Percentiles rank a stretch among this genome's conserved stretches.
These are phyloP conservation scores for Collichthys lucidus DNA, from an alignment of 2,113 vertebrate genomes.

Conservation along the genomic window DNA sequence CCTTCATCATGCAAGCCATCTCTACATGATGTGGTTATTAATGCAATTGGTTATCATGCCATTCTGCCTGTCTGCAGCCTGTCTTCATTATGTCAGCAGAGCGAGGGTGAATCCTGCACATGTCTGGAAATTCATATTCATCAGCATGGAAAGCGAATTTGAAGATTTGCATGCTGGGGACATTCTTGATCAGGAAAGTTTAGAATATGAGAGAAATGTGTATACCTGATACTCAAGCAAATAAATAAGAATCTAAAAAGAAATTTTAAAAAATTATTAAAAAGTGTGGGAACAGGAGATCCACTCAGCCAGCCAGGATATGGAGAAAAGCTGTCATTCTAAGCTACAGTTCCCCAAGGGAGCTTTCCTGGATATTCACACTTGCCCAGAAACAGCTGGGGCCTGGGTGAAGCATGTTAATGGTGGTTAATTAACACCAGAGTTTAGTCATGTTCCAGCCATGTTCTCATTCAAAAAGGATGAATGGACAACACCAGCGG, in stretches of 20 bases:
- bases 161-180: neutral
- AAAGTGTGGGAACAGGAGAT: neutral
- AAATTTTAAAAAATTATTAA: neutral
- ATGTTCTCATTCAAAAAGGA: constrained; percentile 45
- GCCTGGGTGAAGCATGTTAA: constrained; percentile 52
- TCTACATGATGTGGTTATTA: constrained; percentile 64
- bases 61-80: neutral
- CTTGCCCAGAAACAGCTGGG: constrained; percentile 55
- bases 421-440: constrained; percentile 67
- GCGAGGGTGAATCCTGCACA: neutral
- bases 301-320: constrained; percentile 1
- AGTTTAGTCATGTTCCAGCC: constrained; percentile 48
- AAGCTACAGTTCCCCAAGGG: constrained; percentile 37
- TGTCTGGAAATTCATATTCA: neutral
- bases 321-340: constrained; percentile 30
- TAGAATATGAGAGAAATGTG: neutral
- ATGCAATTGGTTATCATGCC: constrained; percentile 34
- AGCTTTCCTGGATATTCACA: constrained; percentile 39
- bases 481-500: constrained; percentile 33
- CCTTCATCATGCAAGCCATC: constrained; percentile 52
- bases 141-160: neutral
- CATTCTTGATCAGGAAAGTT: neutral
- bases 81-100: constrained; percentile 10
- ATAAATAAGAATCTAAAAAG: neutral
- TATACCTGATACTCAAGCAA: neutral